phyloP scores from a whole-genome alignment of 2,797 vertebrate species.

The Xerus rutilus region DNA sequence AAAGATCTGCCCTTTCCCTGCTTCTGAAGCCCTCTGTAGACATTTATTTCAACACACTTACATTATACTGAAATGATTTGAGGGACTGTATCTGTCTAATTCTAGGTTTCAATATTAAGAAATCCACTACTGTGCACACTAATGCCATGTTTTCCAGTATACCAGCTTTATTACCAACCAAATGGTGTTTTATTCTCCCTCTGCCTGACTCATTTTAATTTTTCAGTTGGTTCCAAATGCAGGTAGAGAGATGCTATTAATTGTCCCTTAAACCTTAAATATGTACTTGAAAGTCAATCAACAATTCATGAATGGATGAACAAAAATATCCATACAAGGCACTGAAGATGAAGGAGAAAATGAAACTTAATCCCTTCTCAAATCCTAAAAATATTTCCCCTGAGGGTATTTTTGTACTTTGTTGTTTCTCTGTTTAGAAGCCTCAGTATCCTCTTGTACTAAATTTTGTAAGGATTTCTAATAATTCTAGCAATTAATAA shows the following conservation, averaged over 20 bases:
- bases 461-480: background rate
- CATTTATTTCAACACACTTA: background rate
- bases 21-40: background rate
- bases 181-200: background rate
- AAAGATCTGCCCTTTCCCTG: background rate
- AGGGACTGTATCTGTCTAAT: background rate
- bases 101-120: conserved; percentile 15
- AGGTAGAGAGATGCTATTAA: background rate
- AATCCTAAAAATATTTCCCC: background rate
- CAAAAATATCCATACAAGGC: background rate
- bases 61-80: background rate
- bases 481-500: conserved; percentile 33
- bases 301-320: conserved; percentile 16
- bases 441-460: background rate
- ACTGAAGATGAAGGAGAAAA: background rate
- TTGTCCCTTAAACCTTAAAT: background rate
- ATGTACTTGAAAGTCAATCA: background rate
- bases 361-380: background rate
- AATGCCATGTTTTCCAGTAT: background rate
- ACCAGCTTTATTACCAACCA: background rate
- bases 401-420: background rate
- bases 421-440: conserved; percentile 59
- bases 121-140: background rate
- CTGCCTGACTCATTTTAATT: background rate
- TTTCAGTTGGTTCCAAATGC: background rate